A percentile compares a stretch with the other conserved stretches of the same genome.
Conservation (phyloP, 2,888 invertebrate species). For the Uloborus plumipes region DNA sequence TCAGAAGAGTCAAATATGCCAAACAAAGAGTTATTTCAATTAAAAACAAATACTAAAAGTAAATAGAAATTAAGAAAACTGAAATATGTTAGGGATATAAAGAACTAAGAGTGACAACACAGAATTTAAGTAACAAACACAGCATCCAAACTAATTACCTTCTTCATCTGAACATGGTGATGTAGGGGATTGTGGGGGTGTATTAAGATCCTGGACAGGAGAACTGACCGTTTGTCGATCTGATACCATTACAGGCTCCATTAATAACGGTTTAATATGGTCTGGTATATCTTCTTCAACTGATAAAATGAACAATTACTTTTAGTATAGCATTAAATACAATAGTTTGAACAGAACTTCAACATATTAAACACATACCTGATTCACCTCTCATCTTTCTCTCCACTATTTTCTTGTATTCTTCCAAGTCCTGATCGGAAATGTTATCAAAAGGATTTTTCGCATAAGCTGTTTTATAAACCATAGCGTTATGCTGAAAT, state of each 20-base stretch:
- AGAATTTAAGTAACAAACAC: too few relatives aligned
- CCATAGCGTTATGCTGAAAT: slow-evolving; percentile 97
- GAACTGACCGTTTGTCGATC: slow-evolving; percentile 42
- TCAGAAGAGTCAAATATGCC: too few relatives aligned
- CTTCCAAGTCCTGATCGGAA: slow-evolving; percentile 95
- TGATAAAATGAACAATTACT: slow-evolving; percentile 10
- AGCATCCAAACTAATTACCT: slow-evolving; percentile 56
- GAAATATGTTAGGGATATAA: too few relatives aligned
- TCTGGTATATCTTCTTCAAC: slow-evolving; percentile 67
- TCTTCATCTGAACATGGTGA: slow-evolving; percentile 68
- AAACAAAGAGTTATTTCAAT: too few relatives aligned
- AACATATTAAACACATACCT: slow-evolving; percentile 47
- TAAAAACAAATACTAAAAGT: too few relatives aligned
- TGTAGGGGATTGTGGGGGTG: slow-evolving; percentile 67
- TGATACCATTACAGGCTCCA: slow-evolving; percentile 65
- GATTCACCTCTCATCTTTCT: slow-evolving; percentile 74
- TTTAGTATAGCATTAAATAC: neutral
- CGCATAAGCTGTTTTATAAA: slow-evolving; percentile 97
- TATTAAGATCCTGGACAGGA: slow-evolving; percentile 52
- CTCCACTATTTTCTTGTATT: slow-evolving; percentile 89
- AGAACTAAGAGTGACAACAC: too few relatives aligned
- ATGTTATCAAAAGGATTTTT: slow-evolving; percentile 98
- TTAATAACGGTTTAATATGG: slow-evolving; percentile 65
- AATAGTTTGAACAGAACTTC: too few relatives aligned
- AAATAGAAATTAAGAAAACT: too few relatives aligned